Evolutionary conservation across 2,113 vertebrate genomes (phyloP), one percentile per base, ranked within the genome.

Genomic region (Narcine bancroftii): DNA sequence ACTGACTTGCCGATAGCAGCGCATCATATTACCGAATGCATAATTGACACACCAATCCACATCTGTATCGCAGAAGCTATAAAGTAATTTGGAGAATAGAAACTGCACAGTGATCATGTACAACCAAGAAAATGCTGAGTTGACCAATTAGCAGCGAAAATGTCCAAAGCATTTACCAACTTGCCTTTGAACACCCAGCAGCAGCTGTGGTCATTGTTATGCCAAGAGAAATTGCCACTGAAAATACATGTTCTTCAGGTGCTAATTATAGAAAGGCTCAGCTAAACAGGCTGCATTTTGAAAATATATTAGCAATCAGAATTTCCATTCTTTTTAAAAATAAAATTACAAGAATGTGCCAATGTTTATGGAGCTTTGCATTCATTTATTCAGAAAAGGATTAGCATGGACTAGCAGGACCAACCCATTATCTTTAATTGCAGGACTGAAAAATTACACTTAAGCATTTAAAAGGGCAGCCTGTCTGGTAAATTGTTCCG

Each of bases 351-450:
- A 42, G 39, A 71, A 69, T 91, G 63, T 19, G 63, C 65, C 89
- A 69, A 45, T 91, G 26, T 69, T 91, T 91, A 91, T 69, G 63
- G 63, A 69, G 63, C 42, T 71, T 65, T 91, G 89, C 65, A 71
- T 91, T 91, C 89, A 91, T 71, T 91, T 91, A 71, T 91, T 91
- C 65, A 69, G 45, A 69, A 33, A 69, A 47, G 33, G 89, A 26
- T 91, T 91, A 71, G 89, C 21, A 26, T 65, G 47, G 89, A 91
- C 89, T 15, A 69, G 42, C 89, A 91, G 89, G 29, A 91, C 39
- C 89, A 91, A 91, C 63, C 89, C 89, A 91, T 91, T 91, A 91
- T 71, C 89, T 91, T 69, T 91, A 91, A 91, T 91, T 91, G 89
- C 89, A 91, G 65, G 65, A 91, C 89, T 91, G 89, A 91, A 91